Evolutionary conservation across 1,140 invertebrate species (phyloP).

Genomic region (Drosophila hydei): DNA sequence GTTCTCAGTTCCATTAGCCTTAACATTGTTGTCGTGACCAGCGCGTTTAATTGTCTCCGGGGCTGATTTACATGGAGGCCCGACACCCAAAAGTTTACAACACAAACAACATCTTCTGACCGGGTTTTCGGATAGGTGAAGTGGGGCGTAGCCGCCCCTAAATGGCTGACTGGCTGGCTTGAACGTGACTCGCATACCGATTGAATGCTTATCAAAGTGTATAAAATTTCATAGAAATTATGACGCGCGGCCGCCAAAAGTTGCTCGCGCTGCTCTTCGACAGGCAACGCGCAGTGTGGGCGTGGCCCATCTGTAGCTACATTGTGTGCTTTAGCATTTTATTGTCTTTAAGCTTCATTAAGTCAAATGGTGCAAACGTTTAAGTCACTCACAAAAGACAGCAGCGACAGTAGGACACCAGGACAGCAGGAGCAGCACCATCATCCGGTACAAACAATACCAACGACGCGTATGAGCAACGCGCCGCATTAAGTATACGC

Average conservation of each 20-base stretch:
- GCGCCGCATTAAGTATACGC: constrained; percentile 40
- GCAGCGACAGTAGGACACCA: not conserved
- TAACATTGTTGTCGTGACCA: constrained; percentile 72
- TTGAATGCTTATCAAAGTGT: constrained; percentile 78
- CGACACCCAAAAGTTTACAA: constrained; percentile 60
- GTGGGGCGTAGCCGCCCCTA: constrained; percentile 4
- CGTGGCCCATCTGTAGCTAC: constrained; percentile 7
- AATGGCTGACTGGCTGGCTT: constrained; percentile 14
- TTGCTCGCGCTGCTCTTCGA: constrained; percentile 35
- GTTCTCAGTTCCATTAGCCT: constrained; percentile 65
- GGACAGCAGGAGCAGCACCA: not conserved
- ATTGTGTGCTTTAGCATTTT: constrained; percentile 77
- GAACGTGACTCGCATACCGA: constrained; percentile 78
- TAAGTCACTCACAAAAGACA: constrained; percentile 43
- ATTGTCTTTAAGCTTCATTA: constrained; percentile 82
- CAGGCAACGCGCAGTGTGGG: constrained; percentile 21
- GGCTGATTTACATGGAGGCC: constrained; percentile 70
- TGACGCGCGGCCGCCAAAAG: constrained; percentile 68
- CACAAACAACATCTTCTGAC: constrained; percentile 50
- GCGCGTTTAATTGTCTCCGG: constrained; percentile 69
- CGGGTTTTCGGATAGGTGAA: not conserved
- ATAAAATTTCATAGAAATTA: constrained; percentile 82
- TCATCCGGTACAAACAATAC: constrained; percentile 5
- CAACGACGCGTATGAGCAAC: constrained; percentile 38
- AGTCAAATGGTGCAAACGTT: constrained; percentile 77